Evolutionary conservation across 2,113 vertebrate species (phyloP).

Genomic region (Cricetomys ansorgei): DNA sequence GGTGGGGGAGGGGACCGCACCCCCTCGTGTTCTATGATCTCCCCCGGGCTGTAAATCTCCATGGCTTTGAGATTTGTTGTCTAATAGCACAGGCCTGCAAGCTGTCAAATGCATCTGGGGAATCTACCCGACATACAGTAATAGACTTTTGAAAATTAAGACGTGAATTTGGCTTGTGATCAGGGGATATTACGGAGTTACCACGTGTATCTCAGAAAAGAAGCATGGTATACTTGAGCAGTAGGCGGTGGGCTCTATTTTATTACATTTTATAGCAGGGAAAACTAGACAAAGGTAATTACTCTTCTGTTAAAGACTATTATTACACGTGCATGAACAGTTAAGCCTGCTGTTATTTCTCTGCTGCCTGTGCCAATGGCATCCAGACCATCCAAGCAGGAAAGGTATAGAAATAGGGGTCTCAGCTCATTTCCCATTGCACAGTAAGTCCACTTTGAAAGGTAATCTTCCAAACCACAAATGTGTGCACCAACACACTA

Average conservation of each 20-base stretch:
- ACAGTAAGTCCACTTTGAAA: constrained; percentile 71
- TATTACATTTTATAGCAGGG: constrained; percentile 69
- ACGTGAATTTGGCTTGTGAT: constrained; percentile 72
- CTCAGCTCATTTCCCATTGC: constrained; percentile 78
- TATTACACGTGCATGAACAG: constrained; percentile 83
- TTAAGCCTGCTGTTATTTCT: constrained; percentile 83
- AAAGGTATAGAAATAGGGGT: constrained; percentile 73
- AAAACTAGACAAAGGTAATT: constrained; percentile 86
- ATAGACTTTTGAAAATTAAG: constrained; percentile 81
- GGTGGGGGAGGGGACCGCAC: constrained; percentile 66
- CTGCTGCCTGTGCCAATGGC: constrained; percentile 65
- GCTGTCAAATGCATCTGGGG: constrained; percentile 78
- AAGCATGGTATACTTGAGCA: background rate
- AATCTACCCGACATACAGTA: constrained; percentile 68
- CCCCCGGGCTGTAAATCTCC: constrained; percentile 81
- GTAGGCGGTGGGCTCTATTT: constrained; percentile 67
- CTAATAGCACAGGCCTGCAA: constrained; percentile 74
- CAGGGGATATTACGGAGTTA: constrained; percentile 53
- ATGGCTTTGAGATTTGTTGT: constrained; percentile 75
- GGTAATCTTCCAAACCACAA: constrained; percentile 78
- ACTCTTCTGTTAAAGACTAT: constrained; percentile 84
- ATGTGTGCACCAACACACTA: constrained; percentile 50
- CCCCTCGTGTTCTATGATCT: constrained; percentile 77
- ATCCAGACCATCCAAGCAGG: constrained; percentile 77
- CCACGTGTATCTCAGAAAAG: constrained; percentile 44